Base-by-base conservation (phyloP, 2,113 vertebrate species). In the Ophiodon elongatus region DNA sequence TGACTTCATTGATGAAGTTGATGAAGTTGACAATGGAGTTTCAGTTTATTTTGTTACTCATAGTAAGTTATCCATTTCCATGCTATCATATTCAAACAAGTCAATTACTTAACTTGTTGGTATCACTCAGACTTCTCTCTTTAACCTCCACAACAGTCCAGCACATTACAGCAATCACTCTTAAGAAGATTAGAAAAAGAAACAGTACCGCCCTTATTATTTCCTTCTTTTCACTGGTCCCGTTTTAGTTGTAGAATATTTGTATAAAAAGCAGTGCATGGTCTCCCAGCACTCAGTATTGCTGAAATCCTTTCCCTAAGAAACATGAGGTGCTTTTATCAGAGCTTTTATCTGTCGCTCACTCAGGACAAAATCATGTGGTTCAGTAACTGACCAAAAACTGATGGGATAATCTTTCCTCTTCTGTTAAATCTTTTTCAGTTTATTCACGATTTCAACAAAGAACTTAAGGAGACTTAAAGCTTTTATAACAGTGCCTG, bases 361-460 rank as follows among this genome's bases (percentile, higher is more conserved):
- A 62, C 75, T 62, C 37, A 59, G 62, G 45, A 74, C 56, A 64
- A 56, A 39, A 78, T 74, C 37, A 54, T 13, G 23, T 23, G 67
- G n/a, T 66, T 47, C 47, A 54, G 39, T 52, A 75, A 27, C 50
- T 39, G 50, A 21, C 39, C 13, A 25, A 63, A 70, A 76, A n/a
- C 21, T 52, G 17, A 52, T n/a, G 6, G 10, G 33, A 29, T 62
- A 7, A 39, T 68, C 13, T 14, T 65, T 39, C 11, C 62, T 54
- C 27, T 47, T 68, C 7, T 29, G 1, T 45, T 23, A 3, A 8
- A 29, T 43, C 29, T 45, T 47, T 63, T 56, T 62, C 10, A 31
- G 33, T 52, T 64, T 47, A 45, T 80, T 70, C 69, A 52, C 27
- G 21, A 73, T 50, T 73, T 73, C n/a, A 57, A 70, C 37, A 69